Conservation (phyloP, 2,113 vertebrate genomes). For the Motacilla tschutschensis region DNA sequence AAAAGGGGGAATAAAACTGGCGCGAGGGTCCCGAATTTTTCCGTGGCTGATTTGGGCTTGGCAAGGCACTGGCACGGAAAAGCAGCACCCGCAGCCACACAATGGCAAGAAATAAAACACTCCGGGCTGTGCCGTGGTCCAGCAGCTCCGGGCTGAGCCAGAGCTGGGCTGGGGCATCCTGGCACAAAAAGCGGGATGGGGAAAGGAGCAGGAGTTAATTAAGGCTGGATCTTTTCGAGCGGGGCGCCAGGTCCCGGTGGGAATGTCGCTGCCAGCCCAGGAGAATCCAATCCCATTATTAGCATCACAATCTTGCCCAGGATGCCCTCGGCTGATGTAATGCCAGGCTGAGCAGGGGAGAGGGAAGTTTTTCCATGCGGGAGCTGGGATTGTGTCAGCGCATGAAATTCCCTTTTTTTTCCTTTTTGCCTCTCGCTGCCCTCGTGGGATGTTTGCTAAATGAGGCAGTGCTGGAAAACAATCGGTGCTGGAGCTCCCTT, state of each 20-base stretch:
- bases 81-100: background rate
- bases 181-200: slow-evolving; percentile 59
- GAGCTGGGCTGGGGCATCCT: background rate
- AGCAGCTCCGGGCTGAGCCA: background rate
- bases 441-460: slow-evolving; percentile 66
- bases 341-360: slow-evolving; percentile 35
- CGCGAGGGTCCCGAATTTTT: background rate
- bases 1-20: background rate
- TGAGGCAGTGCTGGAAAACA: slow-evolving; percentile 64
- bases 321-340: slow-evolving; percentile 82
- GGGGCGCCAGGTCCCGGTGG: slow-evolving; percentile 76
- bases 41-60: background rate
- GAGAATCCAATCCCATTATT: slow-evolving; percentile 71
- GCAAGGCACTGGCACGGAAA: slow-evolving; percentile 26
- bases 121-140: background rate
- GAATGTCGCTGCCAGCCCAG: slow-evolving; percentile 75
- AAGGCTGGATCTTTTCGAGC: slow-evolving; percentile 77
- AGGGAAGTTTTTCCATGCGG: slow-evolving; percentile 8
- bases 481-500: background rate
- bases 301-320: slow-evolving; percentile 84
- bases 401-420: slow-evolving; percentile 39
- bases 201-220: slow-evolving; percentile 67
- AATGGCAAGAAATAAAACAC: background rate
- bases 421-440: slow-evolving; percentile 6
- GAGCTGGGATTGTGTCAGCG: slow-evolving; percentile 38